Percentiles rank a stretch among this genome's conserved stretches.
These are phyloP conservation scores for Ceryle rudis DNA, from an alignment of 2,797 vertebrate species.

Conservation along the genomic window DNA sequence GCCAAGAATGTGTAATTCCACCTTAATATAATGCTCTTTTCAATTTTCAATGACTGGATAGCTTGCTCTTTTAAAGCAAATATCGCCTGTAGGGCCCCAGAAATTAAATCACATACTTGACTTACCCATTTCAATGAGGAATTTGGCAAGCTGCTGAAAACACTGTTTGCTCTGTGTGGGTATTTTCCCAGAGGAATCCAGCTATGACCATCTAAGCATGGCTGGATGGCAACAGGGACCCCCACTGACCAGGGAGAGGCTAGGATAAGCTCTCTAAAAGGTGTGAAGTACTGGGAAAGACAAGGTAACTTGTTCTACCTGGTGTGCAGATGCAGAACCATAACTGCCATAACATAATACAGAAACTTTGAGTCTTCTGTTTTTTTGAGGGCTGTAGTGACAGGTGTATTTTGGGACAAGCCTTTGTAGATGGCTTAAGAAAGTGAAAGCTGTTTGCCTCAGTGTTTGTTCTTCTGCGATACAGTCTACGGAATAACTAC, in stretches of 20 bases:
- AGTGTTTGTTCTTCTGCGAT: neutral
- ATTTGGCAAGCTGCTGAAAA: constrained; percentile 28
- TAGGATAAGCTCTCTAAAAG: neutral
- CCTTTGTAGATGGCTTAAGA: neutral
- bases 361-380: neutral
- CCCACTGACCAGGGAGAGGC: too few relatives aligned
- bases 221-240: neutral
- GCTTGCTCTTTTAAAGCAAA: neutral
- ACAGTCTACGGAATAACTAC: neutral
- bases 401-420: neutral
- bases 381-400: neutral
- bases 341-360: neutral
- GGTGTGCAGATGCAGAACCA: neutral
- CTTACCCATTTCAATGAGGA: constrained; percentile 21
- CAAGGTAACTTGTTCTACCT: neutral
- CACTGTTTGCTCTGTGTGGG: neutral
- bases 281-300: neutral
- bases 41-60: neutral
- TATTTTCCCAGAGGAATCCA: neutral
- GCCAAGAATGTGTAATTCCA: neutral
- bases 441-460: neutral
- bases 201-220: neutral
- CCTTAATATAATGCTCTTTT: neutral
- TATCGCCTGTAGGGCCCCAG: neutral
- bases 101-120: neutral